Percentiles rank a stretch among this genome's conserved stretches.
These are phyloP conservation scores for Nemotelus pantherinus DNA, from an alignment of 2,888 invertebrate genomes.

Conservation along the genomic window DNA sequence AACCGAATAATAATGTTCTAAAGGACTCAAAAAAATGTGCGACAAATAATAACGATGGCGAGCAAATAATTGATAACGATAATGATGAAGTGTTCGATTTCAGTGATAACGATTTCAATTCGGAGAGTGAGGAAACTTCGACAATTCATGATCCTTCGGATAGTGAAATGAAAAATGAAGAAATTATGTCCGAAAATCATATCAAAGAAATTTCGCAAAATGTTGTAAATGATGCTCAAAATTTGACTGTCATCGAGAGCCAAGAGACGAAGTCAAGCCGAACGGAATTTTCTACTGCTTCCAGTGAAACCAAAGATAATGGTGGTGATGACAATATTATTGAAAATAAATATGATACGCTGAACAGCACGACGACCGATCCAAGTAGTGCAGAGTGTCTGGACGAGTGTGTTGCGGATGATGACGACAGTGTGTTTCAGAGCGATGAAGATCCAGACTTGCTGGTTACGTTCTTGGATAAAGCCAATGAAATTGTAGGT, in stretches of 20 bases:
- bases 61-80: slow-evolving; percentile 51
- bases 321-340: not conserved
- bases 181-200: not conserved
- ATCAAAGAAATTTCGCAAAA: not conserved
- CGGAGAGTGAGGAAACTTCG: slow-evolving; percentile 49
- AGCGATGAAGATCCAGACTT: slow-evolving; percentile 56
- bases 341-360: not conserved
- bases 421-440: slow-evolving; percentile 52
- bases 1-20: slow-evolving; percentile 34
- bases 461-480: slow-evolving; percentile 60
- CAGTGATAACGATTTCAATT: slow-evolving; percentile 58
- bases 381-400: not conserved
- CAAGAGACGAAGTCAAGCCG: not conserved
- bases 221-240: slow-evolving; percentile 23
- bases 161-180: slow-evolving; percentile 9
- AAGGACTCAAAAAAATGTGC: not conserved
- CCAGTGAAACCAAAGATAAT: not conserved
- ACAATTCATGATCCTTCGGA: slow-evolving; percentile 17
- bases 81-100: slow-evolving; percentile 60
- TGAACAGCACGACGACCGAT: slow-evolving; percentile 20
- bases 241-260: slow-evolving; percentile 5
- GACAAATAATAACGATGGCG: not conserved
- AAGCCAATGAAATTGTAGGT: slow-evolving; percentile 61
- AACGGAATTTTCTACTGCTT: not conserved
- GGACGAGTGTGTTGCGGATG: slow-evolving; percentile 43